These are phyloP conservation scores for Spilosoma lubricipeda DNA, from an alignment of 2,888 invertebrate species.

Conservation along the genomic window DNA sequence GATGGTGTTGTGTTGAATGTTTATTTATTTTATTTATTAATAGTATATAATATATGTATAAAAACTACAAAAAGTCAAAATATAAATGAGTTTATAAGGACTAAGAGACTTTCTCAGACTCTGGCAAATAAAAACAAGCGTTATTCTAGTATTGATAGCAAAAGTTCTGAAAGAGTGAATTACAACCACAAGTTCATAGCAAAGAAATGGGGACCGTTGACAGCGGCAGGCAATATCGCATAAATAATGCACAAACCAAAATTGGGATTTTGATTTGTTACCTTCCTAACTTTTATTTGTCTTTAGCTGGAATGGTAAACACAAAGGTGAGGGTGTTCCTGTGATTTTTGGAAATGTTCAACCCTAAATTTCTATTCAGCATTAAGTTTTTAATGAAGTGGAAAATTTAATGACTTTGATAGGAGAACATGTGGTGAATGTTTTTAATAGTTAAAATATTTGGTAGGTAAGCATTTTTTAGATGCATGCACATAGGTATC, in stretches of 20 bases:
- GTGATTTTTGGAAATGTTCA: constrained; percentile 57
- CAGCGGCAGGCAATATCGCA: constrained; percentile 82
- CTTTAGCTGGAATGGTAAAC: constrained; percentile 66
- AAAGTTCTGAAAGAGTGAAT: constrained; percentile 76
- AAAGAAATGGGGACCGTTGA: constrained; percentile 79
- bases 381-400: constrained; percentile 60
- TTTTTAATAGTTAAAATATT: background rate
- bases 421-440: no score
- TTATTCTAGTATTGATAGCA: constrained; percentile 61
- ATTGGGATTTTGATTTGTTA: constrained; percentile 86
- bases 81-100: background rate
- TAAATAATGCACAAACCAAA: constrained; percentile 84
- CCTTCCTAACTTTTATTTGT: constrained; percentile 83
- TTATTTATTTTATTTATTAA: no score
- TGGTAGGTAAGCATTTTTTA: background rate
- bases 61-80: background rate
- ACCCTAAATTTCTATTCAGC: constrained; percentile 52
- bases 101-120: background rate
- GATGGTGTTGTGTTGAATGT: no score
- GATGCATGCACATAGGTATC: background rate
- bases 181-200: constrained; percentile 73
- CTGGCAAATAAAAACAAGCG: constrained; percentile 22
- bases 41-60: background rate
- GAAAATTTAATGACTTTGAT: constrained; percentile 61
- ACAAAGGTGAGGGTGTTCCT: constrained; percentile 61